These are phyloP conservation scores for Schizopygopsis pylzovi DNA, from an alignment of 2,797 vertebrate species.

Conservation along the genomic window DNA sequence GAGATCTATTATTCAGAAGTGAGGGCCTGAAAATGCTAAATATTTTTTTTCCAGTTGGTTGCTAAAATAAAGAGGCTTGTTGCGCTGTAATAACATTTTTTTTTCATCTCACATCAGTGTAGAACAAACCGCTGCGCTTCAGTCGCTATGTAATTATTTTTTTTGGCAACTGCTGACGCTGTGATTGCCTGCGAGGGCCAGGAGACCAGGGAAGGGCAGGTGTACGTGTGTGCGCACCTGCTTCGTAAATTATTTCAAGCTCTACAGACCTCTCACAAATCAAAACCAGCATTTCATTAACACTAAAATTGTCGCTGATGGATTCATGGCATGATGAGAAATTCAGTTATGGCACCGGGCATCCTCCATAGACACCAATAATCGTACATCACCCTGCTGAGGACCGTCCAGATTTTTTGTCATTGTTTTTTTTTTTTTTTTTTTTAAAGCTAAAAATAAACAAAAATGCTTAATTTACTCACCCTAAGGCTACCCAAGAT, in stretches of 20 bases:
- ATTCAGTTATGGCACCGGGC: conserved; percentile 51
- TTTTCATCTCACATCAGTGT: conserved; percentile 17
- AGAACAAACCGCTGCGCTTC: conserved; percentile 58
- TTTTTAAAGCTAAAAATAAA: too few species aligned
- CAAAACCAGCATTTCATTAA: conserved; percentile 62
- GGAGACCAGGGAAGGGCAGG: conserved; percentile 71
- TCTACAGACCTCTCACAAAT: conserved; percentile 49
- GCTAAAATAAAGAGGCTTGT: conserved; percentile 86
- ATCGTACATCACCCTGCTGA: conserved; percentile 59
- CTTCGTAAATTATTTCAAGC: conserved; percentile 50
- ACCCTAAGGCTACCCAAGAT: not conserved
- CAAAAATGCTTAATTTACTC: too few species aligned
- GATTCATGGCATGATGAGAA: conserved; percentile 58
- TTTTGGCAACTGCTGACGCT: conserved; percentile 69
- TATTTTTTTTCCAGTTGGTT: conserved; percentile 89
- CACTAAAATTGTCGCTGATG: conserved; percentile 52
- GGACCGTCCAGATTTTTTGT: conserved; percentile 33
- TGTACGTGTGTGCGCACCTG: conserved; percentile 38
- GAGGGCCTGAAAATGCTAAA: conserved; percentile 83
- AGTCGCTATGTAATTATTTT: conserved; percentile 79
- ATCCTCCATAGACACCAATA: conserved; percentile 45
- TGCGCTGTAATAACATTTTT: conserved; percentile 66
- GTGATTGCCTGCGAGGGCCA: conserved; percentile 74
- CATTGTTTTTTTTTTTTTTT: too few species aligned
- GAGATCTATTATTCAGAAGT: conserved; percentile 75